Conservation (phyloP, 2,113 vertebrate species). For the Columba janthina region DNA sequence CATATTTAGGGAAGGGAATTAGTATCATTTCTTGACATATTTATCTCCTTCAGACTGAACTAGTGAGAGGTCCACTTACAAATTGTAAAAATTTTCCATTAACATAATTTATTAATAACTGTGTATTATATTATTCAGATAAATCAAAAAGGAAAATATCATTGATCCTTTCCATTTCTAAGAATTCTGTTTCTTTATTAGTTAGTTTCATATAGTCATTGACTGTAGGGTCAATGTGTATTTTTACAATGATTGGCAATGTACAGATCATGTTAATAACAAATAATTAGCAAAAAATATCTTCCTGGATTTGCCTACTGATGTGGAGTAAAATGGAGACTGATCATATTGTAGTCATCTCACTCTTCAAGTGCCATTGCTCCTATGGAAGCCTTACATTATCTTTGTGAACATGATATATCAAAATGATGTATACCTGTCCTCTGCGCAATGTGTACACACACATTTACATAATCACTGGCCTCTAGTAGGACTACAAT, state of each 20-base stretch:
- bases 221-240: neutral
- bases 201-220: neutral
- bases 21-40: constrained; percentile 34
- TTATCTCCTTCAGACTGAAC: constrained; percentile 26
- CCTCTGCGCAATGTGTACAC: too few species aligned
- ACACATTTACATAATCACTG: neutral
- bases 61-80: neutral
- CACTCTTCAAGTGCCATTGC: neutral
- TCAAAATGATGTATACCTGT: neutral
- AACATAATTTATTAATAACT: constrained; percentile 41
- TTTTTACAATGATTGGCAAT: neutral
- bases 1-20: constrained; percentile 30
- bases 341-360: neutral
- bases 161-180: neutral
- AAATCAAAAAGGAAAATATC: constrained; percentile 29
- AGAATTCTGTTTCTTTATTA: neutral
- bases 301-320: neutral
- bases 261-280: neutral
- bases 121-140: neutral
- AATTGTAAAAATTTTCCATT: neutral
- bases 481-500: too few species aligned
- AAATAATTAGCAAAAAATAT: neutral
- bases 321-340: neutral
- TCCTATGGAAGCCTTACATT: neutral
- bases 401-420: neutral